Evolutionary conservation across 2,113 vertebrate genomes (phyloP), one percentile per base, ranked within the genome.

Genomic region (Synodontis membranacea): DNA sequence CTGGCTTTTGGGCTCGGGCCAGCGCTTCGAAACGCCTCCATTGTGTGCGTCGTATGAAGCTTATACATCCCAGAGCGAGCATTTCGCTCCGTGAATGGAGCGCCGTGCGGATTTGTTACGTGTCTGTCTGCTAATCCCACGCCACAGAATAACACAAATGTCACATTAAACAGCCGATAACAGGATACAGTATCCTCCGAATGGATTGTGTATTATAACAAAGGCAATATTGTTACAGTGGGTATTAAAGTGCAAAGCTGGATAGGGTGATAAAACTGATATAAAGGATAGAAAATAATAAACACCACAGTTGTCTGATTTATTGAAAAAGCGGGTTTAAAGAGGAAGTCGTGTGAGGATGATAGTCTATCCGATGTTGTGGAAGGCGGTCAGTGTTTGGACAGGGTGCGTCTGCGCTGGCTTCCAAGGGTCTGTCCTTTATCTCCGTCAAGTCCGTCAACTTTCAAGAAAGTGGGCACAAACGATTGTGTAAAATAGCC

Each of bases 21-120:
- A 76, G 82, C 76, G 88, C 89, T 92, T 92, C 92, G 90, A 93
- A 92, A 92, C 85, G 85, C 85, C 89, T 87, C 87, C 80, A 90
- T 91, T 89, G 76, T 54, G 86, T 80, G 88, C 72, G 34, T 39
- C 23, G 17, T 80, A 44, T 86, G 39, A 48, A 84, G 80, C 74
- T 60, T 68, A 52, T 82, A 76, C 72, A 82, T 68, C 60, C 23
- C 44, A 7, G 76, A 64, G 19, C 4, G n/a, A 50, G 48, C 82
- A 37, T 83, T 58, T 48, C 25, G 28, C 9, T 52, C 60, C 3
- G 37, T 23, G 68, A 23, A 86, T 66, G 19, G 46, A 34, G 39
- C 21, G 62, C 50, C 31, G 39, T 34, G 58, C 42, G 19, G 76
- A 85, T 50, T 25, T 58, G 58, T 64, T 64, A 48, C n/a, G 7